These are phyloP conservation scores for Scaptomyza parva DNA, from an alignment of 2,888 invertebrate species.

Conservation along the genomic window DNA sequence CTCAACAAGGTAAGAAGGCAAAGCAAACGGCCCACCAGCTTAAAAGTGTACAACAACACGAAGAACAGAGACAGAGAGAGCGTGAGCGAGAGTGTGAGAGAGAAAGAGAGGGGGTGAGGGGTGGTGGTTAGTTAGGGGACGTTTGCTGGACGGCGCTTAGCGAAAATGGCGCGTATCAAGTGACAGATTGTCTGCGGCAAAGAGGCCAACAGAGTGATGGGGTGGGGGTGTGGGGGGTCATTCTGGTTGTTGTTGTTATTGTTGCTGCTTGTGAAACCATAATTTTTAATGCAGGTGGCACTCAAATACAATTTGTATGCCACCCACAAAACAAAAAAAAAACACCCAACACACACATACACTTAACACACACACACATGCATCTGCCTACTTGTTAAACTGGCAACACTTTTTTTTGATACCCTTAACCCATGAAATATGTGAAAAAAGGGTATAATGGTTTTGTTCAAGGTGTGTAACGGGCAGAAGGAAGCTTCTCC, in stretches of 20 bases:
- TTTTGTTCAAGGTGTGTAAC: no score
- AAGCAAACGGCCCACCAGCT: conserved; percentile 36
- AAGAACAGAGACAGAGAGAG: neutral
- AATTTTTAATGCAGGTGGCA: conserved; percentile 59
- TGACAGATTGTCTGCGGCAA: conserved; percentile 77
- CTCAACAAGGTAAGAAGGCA: conserved; percentile 62
- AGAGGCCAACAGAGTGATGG: conserved; percentile 56
- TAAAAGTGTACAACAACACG: conserved; percentile 31
- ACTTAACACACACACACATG: neutral
- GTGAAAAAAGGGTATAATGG: no score
- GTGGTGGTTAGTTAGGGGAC: neutral
- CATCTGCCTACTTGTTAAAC: neutral
- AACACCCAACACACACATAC: neutral
- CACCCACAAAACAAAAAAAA: conserved; percentile 5
- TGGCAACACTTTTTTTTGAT: conserved; percentile 31
- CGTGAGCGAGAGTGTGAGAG: neutral
- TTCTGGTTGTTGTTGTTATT: conserved; percentile 13
- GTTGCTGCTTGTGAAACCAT: conserved; percentile 66
- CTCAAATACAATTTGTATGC: conserved; percentile 27
- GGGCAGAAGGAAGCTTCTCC: no score
- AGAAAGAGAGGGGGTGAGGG: neutral
- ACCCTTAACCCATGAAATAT: no score
- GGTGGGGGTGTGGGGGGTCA: neutral
- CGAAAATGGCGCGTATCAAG: conserved; percentile 68
- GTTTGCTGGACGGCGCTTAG: conserved; percentile 51